Evolutionary conservation across 2,113 vertebrate species (phyloP).

Genomic region (Brienomyrus longianalis): DNA sequence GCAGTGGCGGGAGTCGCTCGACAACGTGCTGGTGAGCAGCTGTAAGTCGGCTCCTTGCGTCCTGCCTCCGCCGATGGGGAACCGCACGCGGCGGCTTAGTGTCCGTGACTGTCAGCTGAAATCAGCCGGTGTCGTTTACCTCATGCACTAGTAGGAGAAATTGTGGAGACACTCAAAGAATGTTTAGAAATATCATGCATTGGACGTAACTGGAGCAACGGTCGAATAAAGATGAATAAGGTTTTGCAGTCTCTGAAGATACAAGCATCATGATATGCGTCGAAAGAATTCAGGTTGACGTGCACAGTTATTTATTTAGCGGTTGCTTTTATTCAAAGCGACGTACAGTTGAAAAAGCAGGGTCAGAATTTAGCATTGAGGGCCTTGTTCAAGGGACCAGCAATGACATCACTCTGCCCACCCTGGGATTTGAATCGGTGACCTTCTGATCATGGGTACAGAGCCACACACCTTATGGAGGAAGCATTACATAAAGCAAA

Average conservation of each 20-base stretch:
- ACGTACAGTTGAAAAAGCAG: not conserved
- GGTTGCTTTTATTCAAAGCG: not conserved
- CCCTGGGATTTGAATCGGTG: not conserved
- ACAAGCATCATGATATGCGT: not conserved
- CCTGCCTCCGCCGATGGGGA: not conserved
- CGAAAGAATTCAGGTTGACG: not conserved
- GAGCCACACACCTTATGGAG: not conserved
- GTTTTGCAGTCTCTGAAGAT: not conserved
- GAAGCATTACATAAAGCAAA: not conserved
- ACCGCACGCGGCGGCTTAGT: not conserved
- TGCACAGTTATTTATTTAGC: not conserved
- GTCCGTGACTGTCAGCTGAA: not conserved
- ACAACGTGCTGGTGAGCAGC: constrained; percentile 76
- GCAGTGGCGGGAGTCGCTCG: constrained; percentile 85
- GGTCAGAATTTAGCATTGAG: not conserved
- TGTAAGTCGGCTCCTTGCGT: constrained; percentile 63
- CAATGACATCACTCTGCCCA: not conserved
- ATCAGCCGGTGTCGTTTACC: not conserved
- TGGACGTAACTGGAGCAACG: too few species aligned
- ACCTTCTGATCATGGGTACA: not conserved
- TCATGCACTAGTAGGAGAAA: not conserved
- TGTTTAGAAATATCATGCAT: too few species aligned
- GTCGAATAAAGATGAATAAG: too few species aligned
- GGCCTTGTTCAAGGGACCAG: not conserved
- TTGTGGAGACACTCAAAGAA: too few species aligned